A percentile compares a stretch with the other conserved stretches of the same genome.
Conservation (phyloP, 2,888 invertebrate species). For the Elegia similella region DNA sequence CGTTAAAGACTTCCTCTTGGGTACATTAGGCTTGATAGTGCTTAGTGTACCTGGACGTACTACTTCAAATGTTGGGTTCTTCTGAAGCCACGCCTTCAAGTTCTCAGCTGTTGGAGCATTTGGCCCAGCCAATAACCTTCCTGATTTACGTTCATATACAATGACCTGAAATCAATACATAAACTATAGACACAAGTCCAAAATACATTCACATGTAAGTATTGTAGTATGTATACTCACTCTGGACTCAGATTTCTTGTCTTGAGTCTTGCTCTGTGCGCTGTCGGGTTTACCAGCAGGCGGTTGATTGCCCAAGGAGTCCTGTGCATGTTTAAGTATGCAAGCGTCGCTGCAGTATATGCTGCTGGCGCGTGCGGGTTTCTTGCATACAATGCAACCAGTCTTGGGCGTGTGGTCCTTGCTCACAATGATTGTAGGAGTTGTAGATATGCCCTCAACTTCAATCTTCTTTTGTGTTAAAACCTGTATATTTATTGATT, state of each 20-base stretch:
- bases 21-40: conserved; percentile 62
- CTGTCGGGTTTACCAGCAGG: conserved; percentile 43
- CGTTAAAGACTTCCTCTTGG: conserved; percentile 49
- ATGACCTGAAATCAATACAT: conserved; percentile 78
- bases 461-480: conserved; percentile 38
- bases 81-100: conserved; percentile 91
- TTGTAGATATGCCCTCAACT: conserved; percentile 31
- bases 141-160: conserved; percentile 92
- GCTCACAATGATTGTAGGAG: conserved; percentile 24
- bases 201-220: not conserved
- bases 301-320: conserved; percentile 69
- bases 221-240: conserved; percentile 40
- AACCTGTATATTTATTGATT: no score
- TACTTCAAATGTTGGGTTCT: conserved; percentile 94
- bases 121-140: conserved; percentile 87
- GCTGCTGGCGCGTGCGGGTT: conserved; percentile 88
- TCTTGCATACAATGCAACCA: conserved; percentile 90
- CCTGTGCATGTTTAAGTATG: conserved; percentile 91
- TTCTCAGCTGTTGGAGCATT: conserved; percentile 91
- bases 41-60: conserved; percentile 84
- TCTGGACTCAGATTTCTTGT: conserved; percentile 66
- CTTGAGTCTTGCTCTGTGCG: conserved; percentile 46
- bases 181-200: not conserved
- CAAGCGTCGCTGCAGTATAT: conserved; percentile 95
- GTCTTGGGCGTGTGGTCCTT: conserved; percentile 50